Base-by-base conservation (phyloP, 1,140 invertebrate genomes). In the Lethrus apterus region DNA sequence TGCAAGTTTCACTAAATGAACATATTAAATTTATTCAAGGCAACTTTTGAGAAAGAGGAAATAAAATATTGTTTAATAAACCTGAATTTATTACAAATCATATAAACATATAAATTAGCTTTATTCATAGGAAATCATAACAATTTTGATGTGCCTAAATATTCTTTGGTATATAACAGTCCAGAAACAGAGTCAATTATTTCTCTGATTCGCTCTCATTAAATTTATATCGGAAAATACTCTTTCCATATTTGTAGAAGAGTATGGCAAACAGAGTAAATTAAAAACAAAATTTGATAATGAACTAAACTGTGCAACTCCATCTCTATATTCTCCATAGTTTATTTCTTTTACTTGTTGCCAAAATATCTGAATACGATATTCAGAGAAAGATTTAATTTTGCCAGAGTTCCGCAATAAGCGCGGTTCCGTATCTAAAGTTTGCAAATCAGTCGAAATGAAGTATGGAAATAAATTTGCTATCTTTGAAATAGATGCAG, bases 201-300 rank as follows among this genome's bases (percentile, higher is more conserved):
- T 46, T 23, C 44, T 36, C 26, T 21, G 35, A 36, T 45, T 49
- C 3, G 47, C 45, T 49, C 45, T 49, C 14, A 24, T 44, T 45
- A 49, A 19, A 24, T 49, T 49, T 2, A 49, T 24, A 15, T 20
- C 17, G 17, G 47, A 49, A 36, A 49, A 49, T 34, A 35, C 21
- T 17, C 47, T 14, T 21, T 49, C 47, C 3, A 44, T 41, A 17
- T 14, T 44, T 3, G 47, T 41, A 32, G 19, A 36, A 3, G 47
- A 49, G 45, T 49, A 41, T 32, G 47, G 47, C 14, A 45, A 44
- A 45, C 13, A 21, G 8, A 49, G 23, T 8, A 45, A 14, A 26
- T 20, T 11, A 8, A 46, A 48, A 10, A 48, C 35, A 44, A 48
- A 48, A 30, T 48, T 41, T 18, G 24, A n/a, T n/a, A n/a, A n/a